Percentiles rank a stretch among this genome's conserved stretches.
Evolutionary conservation across 1,140 invertebrate genomes (phyloP).

Genomic region (Philaenus spumarius): DNA sequence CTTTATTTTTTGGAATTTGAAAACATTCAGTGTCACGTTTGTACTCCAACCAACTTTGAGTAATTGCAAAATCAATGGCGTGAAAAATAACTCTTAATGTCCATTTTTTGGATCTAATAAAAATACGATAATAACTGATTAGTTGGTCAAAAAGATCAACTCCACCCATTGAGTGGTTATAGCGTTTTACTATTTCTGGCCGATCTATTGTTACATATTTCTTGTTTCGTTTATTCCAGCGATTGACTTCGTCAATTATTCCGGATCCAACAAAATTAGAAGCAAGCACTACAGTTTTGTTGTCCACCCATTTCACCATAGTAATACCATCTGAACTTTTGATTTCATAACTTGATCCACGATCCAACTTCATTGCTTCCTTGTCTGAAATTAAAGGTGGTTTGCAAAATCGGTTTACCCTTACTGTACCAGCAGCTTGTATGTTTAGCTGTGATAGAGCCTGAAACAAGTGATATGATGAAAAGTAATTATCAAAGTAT

Average conservation of each 20-base stretch:
- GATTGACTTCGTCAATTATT: conserved; percentile 17
- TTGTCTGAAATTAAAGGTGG: no score
- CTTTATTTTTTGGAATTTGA: background rate
- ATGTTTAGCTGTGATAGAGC: background rate
- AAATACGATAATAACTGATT: conserved; percentile 29
- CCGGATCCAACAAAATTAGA: conserved; percentile 26
- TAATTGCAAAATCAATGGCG: conserved; percentile 30
- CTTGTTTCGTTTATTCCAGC: conserved; percentile 33
- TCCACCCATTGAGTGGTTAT: conserved; percentile 40
- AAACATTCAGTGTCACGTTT: conserved; percentile 24
- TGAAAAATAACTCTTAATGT: conserved; percentile 33
- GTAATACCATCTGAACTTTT: conserved; percentile 13
- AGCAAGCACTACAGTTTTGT: conserved; percentile 13
- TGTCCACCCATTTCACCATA: conserved; percentile 24
- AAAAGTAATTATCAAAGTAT: conserved; percentile 10
- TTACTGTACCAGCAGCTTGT: conserved; percentile 12
- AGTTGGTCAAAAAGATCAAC: conserved; percentile 34
- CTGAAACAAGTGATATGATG: background rate
- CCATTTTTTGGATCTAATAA: conserved; percentile 34
- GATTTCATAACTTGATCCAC: conserved; percentile 14
- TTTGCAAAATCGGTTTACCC: no score
- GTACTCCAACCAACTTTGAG: conserved; percentile 34
- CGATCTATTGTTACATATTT: conserved; percentile 32
- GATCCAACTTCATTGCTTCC: conserved; percentile 11
- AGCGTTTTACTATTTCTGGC: conserved; percentile 36